phyloP scores from a whole-genome alignment of 2,888 invertebrate genomes.

The Periphyllus acericola region DNA sequence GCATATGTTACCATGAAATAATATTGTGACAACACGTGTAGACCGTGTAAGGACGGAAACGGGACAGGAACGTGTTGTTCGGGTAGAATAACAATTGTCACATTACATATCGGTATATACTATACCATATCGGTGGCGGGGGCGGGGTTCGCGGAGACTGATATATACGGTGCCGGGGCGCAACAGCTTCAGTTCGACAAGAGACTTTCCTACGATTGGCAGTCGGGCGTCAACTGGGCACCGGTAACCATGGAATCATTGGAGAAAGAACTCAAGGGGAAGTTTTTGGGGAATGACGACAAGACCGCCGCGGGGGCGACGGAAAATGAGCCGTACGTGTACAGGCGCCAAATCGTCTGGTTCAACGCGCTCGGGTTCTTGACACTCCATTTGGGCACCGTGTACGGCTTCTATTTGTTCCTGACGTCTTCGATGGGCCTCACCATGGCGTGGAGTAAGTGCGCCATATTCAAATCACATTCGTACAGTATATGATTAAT shows the following conservation, averaged over 20 bases:
- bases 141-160: background rate
- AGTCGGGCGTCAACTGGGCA: slow-evolving; percentile 16
- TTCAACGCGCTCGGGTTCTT: slow-evolving; percentile 73
- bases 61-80: background rate
- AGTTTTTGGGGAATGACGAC: background rate
- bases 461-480: slow-evolving; percentile 64
- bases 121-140: too few relatives aligned
- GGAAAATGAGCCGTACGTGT: background rate
- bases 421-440: slow-evolving; percentile 66
- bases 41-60: background rate
- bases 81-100: background rate
- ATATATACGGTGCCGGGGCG: slow-evolving; percentile 6
- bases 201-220: slow-evolving; percentile 11
- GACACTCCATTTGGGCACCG: slow-evolving; percentile 70
- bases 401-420: slow-evolving; percentile 69
- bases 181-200: slow-evolving; percentile 15
- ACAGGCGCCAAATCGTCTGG: slow-evolving; percentile 70
- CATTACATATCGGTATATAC: background rate
- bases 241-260: background rate
- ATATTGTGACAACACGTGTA: too few relatives aligned
- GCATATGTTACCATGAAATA: too few relatives aligned
- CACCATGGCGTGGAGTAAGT: slow-evolving; percentile 68
- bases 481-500: too few relatives aligned
- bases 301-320: background rate
- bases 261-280: background rate